Percentiles rank a stretch among this genome's conserved stretches.
phyloP scores from a whole-genome alignment of 2,888 invertebrate genomes.

The Apamea sordens region DNA sequence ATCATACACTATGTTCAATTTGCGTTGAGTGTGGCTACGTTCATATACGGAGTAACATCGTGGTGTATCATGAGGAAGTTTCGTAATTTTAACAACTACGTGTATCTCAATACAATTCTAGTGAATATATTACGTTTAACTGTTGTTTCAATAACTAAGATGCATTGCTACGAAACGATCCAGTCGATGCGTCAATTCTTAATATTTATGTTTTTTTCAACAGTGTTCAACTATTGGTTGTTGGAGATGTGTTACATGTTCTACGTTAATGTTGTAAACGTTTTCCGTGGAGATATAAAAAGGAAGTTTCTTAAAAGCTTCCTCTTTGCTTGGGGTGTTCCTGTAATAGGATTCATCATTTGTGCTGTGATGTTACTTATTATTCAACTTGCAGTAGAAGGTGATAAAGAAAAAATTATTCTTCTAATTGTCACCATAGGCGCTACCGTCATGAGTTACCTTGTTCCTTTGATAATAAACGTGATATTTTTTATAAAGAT shows the following conservation, averaged over 20 bases:
- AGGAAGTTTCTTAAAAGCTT: slow-evolving; percentile 27
- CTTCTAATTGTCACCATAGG: neutral
- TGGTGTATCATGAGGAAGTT: slow-evolving; percentile 43
- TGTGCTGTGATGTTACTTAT: slow-evolving; percentile 3
- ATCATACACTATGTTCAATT: neutral
- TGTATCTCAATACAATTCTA: slow-evolving; percentile 23
- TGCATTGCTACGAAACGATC: neutral
- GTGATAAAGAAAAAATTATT: neutral
- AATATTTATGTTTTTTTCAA: slow-evolving; percentile 20
- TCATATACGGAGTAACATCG: slow-evolving; percentile 35
- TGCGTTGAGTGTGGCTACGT: slow-evolving; percentile 6
- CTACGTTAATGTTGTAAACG: slow-evolving; percentile 39
- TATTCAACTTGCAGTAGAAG: neutral
- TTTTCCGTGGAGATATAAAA: slow-evolving; percentile 19
- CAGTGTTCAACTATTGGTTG: slow-evolving; percentile 38
- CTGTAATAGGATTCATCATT: neutral
- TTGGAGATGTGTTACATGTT: slow-evolving; percentile 42
- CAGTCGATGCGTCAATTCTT: neutral
- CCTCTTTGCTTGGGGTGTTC: slow-evolving; percentile 41
- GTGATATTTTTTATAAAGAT: slow-evolving; percentile 16
- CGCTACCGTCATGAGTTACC: neutral
- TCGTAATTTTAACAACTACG: slow-evolving; percentile 36
- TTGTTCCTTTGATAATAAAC: slow-evolving; percentile 33
- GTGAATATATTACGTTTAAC: slow-evolving; percentile 32
- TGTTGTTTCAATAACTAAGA: neutral